A percentile compares a stretch with the other conserved stretches of the same genome.
These are phyloP conservation scores for Hystrix brachyura DNA, from an alignment of 2,113 vertebrate species.

Conservation along the genomic window DNA sequence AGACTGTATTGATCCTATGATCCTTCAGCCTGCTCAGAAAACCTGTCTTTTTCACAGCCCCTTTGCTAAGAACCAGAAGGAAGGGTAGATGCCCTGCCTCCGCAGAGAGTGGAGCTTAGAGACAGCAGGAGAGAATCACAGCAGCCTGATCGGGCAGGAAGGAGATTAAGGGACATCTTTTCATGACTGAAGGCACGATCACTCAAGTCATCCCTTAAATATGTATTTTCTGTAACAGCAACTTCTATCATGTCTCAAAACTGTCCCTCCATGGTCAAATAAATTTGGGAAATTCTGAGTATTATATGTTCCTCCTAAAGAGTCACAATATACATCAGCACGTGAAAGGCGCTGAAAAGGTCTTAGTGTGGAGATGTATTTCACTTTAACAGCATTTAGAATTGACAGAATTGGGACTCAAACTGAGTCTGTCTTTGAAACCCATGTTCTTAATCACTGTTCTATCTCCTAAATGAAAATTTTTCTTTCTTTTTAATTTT, in stretches of 20 bases:
- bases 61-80: neutral
- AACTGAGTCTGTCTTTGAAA: neutral
- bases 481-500: neutral
- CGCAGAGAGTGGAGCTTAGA: neutral
- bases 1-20: neutral
- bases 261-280: neutral
- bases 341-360: neutral
- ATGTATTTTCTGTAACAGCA: neutral
- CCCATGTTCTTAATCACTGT: neutral
- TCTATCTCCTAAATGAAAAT: neutral
- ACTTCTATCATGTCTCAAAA: neutral
- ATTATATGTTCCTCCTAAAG: neutral
- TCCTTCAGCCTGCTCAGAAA: neutral
- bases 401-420: neutral
- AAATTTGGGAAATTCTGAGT: neutral
- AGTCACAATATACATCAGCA: neutral
- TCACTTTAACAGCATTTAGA: neutral
- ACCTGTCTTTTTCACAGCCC: neutral
- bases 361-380: neutral
- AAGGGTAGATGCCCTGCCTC: neutral
- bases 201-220: neutral
- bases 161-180: neutral
- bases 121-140: neutral
- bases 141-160: neutral
- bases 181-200: neutral